Conservation (phyloP, 2,888 invertebrate species). For the Limnephilus auricula region DNA sequence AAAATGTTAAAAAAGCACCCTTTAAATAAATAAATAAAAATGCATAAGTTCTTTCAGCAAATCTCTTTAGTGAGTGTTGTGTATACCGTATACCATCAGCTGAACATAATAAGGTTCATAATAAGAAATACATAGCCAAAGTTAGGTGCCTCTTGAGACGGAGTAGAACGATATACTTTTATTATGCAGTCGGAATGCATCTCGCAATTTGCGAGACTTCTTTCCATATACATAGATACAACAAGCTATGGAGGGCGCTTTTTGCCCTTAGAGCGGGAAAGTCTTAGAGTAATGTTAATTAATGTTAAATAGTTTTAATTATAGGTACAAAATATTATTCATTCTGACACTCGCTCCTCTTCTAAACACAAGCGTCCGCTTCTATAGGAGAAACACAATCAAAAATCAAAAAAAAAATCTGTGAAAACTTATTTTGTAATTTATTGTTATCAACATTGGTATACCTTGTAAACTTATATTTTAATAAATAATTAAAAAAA, state of each 20-base stretch:
- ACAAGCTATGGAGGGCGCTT: neutral
- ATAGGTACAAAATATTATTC: too few species aligned
- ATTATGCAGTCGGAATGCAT: neutral
- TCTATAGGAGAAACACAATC: too few species aligned
- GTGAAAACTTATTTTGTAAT: too few species aligned
- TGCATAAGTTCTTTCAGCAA: neutral
- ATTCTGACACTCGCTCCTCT: too few species aligned
- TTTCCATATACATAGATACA: neutral
- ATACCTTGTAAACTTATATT: too few species aligned
- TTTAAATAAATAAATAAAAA: neutral
- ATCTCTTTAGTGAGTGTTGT: neutral
- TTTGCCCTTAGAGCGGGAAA: neutral
- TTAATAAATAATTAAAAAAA: too few species aligned
- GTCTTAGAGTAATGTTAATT: too few species aligned
- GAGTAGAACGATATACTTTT: neutral
- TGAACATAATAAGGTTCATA: neutral
- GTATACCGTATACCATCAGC: neutral
- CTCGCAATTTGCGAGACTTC: neutral
- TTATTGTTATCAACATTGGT: too few species aligned
- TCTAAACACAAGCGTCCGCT: too few species aligned
- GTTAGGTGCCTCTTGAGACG: neutral
- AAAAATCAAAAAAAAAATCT: too few species aligned
- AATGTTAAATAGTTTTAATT: too few species aligned
- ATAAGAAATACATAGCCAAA: neutral
- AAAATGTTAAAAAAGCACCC: neutral